Conservation (phyloP, 2,888 invertebrate genomes). For the Choristoneura rosaceana region DNA sequence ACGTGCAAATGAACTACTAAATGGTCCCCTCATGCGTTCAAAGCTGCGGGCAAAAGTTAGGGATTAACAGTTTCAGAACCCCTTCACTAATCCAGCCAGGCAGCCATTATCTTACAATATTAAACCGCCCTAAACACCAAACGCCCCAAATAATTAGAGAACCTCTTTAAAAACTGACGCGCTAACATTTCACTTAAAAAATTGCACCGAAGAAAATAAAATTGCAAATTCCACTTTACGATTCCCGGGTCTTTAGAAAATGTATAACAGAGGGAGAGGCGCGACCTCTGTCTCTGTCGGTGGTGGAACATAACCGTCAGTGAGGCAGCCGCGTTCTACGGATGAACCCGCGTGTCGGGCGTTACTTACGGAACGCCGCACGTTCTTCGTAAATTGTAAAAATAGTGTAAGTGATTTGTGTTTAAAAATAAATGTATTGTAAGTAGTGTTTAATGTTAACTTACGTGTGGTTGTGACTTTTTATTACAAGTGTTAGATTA, state of each 20-base stretch:
- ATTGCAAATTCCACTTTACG: slow-evolving; percentile 40
- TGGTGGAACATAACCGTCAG: slow-evolving; percentile 18
- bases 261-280: slow-evolving; percentile 27
- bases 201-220: slow-evolving; percentile 39
- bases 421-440: slow-evolving; percentile 15
- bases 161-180: slow-evolving; percentile 27
- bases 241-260: slow-evolving; percentile 37
- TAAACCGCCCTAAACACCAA: background rate
- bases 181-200: slow-evolving; percentile 38
- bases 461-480: slow-evolving; percentile 38
- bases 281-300: slow-evolving; percentile 18
- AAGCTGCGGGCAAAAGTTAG: background rate
- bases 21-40: background rate
- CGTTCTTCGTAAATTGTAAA: slow-evolving; percentile 29
- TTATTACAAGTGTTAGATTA: slow-evolving; percentile 24
- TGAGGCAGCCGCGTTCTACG: slow-evolving; percentile 6
- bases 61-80: background rate
- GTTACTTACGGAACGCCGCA: background rate
- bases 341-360: background rate
- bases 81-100: background rate
- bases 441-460: slow-evolving; percentile 17
- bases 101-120: background rate
- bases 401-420: slow-evolving; percentile 30
- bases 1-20: no score
- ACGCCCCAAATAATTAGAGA: slow-evolving; percentile 11